Evolutionary conservation across 2,888 invertebrate species (phyloP).

Genomic region (Melinaea marsaeus): DNA sequence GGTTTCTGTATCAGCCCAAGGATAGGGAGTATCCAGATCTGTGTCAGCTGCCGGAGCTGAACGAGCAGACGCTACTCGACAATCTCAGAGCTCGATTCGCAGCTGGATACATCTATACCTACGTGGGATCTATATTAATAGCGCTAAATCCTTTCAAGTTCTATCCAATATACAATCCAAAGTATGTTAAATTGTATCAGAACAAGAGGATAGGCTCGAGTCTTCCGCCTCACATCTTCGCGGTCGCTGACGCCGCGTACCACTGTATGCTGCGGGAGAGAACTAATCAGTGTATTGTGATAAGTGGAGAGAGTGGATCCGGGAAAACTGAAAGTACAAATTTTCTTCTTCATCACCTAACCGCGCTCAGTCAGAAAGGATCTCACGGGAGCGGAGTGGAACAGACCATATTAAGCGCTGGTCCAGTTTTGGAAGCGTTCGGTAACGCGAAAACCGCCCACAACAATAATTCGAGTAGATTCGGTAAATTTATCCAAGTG

Average conservation of each 20-base stretch:
- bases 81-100: slow-evolving; percentile 93
- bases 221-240: slow-evolving; percentile 97
- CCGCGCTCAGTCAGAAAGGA: slow-evolving; percentile 95
- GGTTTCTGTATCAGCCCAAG: slow-evolving; percentile 93
- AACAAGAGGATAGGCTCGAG: slow-evolving; percentile 93
- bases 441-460: slow-evolving; percentile 99
- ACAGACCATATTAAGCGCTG: slow-evolving; percentile 96
- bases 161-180: slow-evolving; percentile 98
- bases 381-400: slow-evolving; percentile 97
- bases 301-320: slow-evolving; percentile 96
- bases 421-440: slow-evolving; percentile 97
- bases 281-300: slow-evolving; percentile 94
- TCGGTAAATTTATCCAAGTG: slow-evolving; percentile 98
- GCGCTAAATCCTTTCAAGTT: slow-evolving; percentile 97
- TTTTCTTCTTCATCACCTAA: slow-evolving; percentile 95
- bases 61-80: slow-evolving; percentile 94
- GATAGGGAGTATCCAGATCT: slow-evolving; percentile 97
- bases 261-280: slow-evolving; percentile 95
- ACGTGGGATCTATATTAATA: slow-evolving; percentile 96
- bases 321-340: slow-evolving; percentile 98
- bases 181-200: slow-evolving; percentile 97
- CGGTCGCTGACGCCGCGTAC: slow-evolving; percentile 95
- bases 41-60: slow-evolving; percentile 96
- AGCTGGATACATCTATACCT: slow-evolving; percentile 96
- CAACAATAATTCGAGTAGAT: slow-evolving; percentile 97